Evolutionary conservation across 2,888 invertebrate genomes (phyloP).

Genomic region (Baccha elongata): DNA sequence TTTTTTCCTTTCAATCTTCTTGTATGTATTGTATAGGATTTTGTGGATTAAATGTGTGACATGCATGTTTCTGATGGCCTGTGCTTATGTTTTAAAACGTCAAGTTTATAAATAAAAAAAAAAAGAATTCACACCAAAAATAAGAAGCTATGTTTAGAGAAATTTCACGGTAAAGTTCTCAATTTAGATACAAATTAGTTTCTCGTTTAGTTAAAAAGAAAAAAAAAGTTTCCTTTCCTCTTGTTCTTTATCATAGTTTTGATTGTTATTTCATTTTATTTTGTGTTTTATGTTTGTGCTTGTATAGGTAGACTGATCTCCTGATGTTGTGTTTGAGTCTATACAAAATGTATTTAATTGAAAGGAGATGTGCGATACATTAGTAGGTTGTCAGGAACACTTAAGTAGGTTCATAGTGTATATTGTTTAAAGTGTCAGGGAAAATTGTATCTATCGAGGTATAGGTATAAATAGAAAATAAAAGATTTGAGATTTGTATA

Average conservation of each 20-base stretch:
- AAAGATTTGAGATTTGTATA: too few species aligned
- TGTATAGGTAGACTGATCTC: too few species aligned
- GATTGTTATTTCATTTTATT: constrained; percentile 42
- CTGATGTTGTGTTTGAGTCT: neutral
- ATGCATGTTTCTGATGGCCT: constrained; percentile 13
- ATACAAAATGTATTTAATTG: constrained; percentile 12
- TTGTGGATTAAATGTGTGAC: constrained; percentile 31
- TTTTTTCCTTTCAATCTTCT: neutral
- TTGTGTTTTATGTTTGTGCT: neutral
- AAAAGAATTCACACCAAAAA: constrained; percentile 35
- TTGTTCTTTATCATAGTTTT: constrained; percentile 60
- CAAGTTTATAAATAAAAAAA: constrained; percentile 52
- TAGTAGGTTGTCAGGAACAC: constrained; percentile 56
- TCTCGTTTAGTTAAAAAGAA: constrained; percentile 57
- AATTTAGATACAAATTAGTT: constrained; percentile 68
- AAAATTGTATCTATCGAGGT: too few species aligned
- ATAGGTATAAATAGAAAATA: too few species aligned
- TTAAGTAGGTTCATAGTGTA: too few species aligned
- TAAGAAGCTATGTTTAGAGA: constrained; percentile 49
- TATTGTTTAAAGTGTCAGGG: too few species aligned
- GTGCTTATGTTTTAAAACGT: constrained; percentile 5
- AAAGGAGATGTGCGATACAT: constrained; percentile 46
- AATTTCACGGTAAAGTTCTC: constrained; percentile 40
- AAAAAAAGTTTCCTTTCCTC: constrained; percentile 45
- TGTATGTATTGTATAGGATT: too few species aligned